Base-by-base conservation (phyloP, 2,797 vertebrate species). In the Eupleurogrammus muticus region DNA sequence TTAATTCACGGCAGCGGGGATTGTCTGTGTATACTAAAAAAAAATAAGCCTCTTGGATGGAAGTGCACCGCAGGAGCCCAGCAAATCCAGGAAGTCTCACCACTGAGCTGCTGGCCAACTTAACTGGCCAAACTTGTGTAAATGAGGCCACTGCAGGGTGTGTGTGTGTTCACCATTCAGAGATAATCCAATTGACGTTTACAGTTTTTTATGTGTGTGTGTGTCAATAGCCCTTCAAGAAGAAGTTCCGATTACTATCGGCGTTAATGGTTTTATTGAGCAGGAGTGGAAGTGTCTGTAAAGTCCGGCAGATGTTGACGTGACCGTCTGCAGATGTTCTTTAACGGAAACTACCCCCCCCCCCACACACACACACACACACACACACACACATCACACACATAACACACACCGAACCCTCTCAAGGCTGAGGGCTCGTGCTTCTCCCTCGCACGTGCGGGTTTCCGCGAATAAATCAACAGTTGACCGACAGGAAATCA, bases 121-220 rank as follows among this genome's bases (percentile, higher is more conserved):
- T 73, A 3, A 62, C 71, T 58, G 64, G 61, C 66, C 66, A 74
- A 88, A 88, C 65, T 72, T 75, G 44, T 56, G 47, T 64, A 84
- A 92, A 91, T 56, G 58, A 86, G 88, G 90, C 89, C 90, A 70
- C 86, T 75, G 70, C 79, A 82, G 83, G 77, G 66, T 40, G 12
- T 46, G 17, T 68, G 34, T 48, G 19, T 50, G 54, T 47, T 44
- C 44, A 60, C 40, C 49, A 53, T 61, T n/a, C 62, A 49, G 48
- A 58, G 66, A 67, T 79, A 83, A 83, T 80, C 80, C 52, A 73
- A 63, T 80, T 84, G 79, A 20, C 58, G 59, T 36, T 66, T 21
- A 2, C 47, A 68, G 60, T 40, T 71, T 63, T 75, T 47, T 61
- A 35, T 61, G 21, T 11, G 9, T 46, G 5, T 6, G 3, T 28